These are phyloP conservation scores for Sebastes iracundus DNA, from an alignment of 2,797 vertebrate species.

Conservation along the genomic window DNA sequence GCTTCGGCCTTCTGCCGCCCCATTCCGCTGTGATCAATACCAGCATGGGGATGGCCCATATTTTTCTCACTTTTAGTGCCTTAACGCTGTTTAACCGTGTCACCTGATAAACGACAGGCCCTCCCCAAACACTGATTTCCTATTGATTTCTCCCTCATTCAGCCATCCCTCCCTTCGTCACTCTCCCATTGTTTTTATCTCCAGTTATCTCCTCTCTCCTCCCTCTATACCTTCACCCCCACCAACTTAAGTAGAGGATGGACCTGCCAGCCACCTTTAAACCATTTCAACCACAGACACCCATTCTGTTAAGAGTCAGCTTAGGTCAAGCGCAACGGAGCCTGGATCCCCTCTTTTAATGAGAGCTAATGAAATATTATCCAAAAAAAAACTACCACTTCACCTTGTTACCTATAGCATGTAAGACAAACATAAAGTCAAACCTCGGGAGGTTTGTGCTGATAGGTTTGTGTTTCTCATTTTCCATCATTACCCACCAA, in stretches of 20 bases:
- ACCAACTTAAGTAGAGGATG: slow-evolving; percentile 25
- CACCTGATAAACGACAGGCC: slow-evolving; percentile 97
- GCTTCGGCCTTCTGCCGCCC: slow-evolving; percentile 96
- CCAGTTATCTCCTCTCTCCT: slow-evolving; percentile 82
- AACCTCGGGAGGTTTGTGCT: background rate
- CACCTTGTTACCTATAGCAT: slow-evolving; percentile 1
- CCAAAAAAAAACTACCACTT: background rate
- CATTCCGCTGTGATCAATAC: slow-evolving; percentile 97
- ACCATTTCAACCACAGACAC: slow-evolving; percentile 35
- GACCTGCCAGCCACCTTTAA: slow-evolving; percentile 40
- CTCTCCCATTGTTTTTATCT: slow-evolving; percentile 89
- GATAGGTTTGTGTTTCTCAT: slow-evolving; percentile 31
- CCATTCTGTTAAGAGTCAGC: slow-evolving; percentile 26
- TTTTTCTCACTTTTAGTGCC: slow-evolving; percentile 95
- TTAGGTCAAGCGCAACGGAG: background rate
- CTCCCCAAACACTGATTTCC: slow-evolving; percentile 96
- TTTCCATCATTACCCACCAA: slow-evolving; percentile 51
- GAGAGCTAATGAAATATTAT: slow-evolving; percentile 14
- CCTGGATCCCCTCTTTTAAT: slow-evolving; percentile 13
- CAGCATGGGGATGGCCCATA: slow-evolving; percentile 88
- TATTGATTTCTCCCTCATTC: slow-evolving; percentile 95
- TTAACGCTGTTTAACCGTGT: slow-evolving; percentile 92
- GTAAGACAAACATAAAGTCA: slow-evolving; percentile 4
- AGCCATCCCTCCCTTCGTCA: slow-evolving; percentile 89
- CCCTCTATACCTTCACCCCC: slow-evolving; percentile 36